Evolutionary conservation across 2,113 vertebrate species (phyloP).

Genomic region (Mastomys natalensis): DNA sequence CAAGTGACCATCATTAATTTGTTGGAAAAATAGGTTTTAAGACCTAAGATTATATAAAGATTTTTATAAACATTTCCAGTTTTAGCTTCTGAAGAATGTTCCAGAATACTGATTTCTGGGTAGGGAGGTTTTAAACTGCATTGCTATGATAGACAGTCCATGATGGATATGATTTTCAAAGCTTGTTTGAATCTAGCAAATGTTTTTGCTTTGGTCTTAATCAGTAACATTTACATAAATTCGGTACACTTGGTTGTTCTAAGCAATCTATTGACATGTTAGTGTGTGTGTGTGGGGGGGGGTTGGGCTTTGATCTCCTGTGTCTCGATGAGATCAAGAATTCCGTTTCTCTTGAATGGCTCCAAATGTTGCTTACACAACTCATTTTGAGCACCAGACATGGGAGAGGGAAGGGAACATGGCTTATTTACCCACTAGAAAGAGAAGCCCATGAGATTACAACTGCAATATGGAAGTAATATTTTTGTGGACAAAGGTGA

Average conservation of each 20-base stretch:
- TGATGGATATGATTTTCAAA: constrained; percentile 38
- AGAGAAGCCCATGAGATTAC: neutral
- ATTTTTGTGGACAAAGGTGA: neutral
- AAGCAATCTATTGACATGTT: constrained; percentile 31
- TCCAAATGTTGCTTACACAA: constrained; percentile 58
- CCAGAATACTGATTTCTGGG: neutral
- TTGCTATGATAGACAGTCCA: neutral
- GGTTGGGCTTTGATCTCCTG: constrained; percentile 17
- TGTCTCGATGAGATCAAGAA: constrained; percentile 68
- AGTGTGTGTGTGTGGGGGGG: neutral
- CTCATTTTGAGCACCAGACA: neutral
- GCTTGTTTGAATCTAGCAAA: constrained; percentile 43
- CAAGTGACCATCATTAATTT: neutral
- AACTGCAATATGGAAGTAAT: constrained; percentile 23
- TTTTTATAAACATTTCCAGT: constrained; percentile 11
- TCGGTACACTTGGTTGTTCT: constrained; percentile 27
- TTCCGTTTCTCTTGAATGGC: constrained; percentile 49
- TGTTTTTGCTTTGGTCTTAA: constrained; percentile 54
- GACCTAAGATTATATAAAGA: constrained; percentile 41
- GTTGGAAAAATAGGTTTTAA: neutral
- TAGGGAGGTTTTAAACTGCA: neutral
- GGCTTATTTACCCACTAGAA: constrained; percentile 1
- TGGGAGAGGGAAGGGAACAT: neutral
- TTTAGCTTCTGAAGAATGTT: constrained; percentile 43
- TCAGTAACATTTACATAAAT: constrained; percentile 49